Evolutionary conservation across 1,140 invertebrate genomes (phyloP).

Genomic region (Micrasema minimum): DNA sequence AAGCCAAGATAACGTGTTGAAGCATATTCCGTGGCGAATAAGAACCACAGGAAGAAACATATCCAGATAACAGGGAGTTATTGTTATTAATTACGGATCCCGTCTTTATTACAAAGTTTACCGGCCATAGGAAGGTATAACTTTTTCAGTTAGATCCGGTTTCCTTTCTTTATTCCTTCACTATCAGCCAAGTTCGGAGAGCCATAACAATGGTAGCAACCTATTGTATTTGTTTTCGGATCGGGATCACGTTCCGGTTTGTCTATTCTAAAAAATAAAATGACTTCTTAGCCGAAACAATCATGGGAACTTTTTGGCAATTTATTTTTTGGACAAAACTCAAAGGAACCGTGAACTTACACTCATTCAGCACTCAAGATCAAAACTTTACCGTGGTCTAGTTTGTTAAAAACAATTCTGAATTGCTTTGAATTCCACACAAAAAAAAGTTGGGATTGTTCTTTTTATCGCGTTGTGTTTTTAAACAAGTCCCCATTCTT

Average conservation of each 20-base stretch:
- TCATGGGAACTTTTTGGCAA: conserved; percentile 32
- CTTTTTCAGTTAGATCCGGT: conserved; percentile 28
- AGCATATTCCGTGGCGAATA: neutral
- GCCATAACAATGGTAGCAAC: conserved; percentile 30
- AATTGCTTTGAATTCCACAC: conserved; percentile 1
- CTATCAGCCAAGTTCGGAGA: conserved; percentile 31
- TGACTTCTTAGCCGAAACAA: conserved; percentile 34
- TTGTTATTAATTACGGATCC: conserved; percentile 18
- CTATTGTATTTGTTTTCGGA: conserved; percentile 26
- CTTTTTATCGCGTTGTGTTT: too few relatives aligned
- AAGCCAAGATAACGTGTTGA: too few relatives aligned
- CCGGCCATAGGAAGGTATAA: conserved; percentile 24
- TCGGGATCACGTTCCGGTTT: conserved; percentile 18
- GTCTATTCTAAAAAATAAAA: conserved; percentile 37
- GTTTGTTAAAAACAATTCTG: neutral
- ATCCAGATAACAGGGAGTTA: neutral
- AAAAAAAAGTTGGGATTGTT: too few relatives aligned
- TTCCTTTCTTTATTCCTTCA: conserved; percentile 6
- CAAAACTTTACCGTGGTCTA: conserved; percentile 12
- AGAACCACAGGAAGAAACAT: neutral
- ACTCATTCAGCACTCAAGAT: conserved; percentile 13
- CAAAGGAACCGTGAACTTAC: neutral
- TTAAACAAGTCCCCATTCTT: too few relatives aligned
- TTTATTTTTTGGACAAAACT: conserved; percentile 4
- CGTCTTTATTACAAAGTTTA: conserved; percentile 40